A percentile compares a stretch with the other conserved stretches of the same genome.
phyloP scores from a whole-genome alignment of 2,888 invertebrate species.

The Plebejus argus region DNA sequence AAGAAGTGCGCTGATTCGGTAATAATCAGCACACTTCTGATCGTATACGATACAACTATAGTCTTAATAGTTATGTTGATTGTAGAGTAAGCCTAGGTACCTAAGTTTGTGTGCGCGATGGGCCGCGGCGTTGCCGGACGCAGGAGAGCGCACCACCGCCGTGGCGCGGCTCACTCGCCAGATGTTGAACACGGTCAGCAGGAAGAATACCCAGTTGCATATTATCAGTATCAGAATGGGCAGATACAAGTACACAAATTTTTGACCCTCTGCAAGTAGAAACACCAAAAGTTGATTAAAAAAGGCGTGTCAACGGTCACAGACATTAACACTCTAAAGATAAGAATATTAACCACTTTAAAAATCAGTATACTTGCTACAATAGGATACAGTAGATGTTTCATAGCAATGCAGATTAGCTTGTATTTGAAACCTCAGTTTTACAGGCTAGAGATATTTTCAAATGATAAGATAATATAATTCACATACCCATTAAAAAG shows the following conservation, averaged over 20 bases:
- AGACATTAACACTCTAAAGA: too few species aligned
- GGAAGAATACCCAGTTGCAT: conserved; percentile 65
- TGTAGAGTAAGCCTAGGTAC: conserved; percentile 44
- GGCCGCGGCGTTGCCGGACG: conserved; percentile 61
- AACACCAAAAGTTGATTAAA: background rate
- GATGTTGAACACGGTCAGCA: conserved; percentile 70
- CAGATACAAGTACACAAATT: conserved; percentile 61
- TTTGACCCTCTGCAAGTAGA: conserved; percentile 54
- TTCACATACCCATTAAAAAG: conserved; percentile 57
- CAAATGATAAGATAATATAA: background rate
- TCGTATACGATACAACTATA: too few species aligned
- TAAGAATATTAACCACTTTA: too few species aligned
- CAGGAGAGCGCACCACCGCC: conserved; percentile 41
- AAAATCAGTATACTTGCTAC: too few species aligned
- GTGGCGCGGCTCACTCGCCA: conserved; percentile 63
- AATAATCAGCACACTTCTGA: too few species aligned
- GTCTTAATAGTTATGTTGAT: too few species aligned
- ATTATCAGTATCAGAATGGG: conserved; percentile 67
- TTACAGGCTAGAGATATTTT: background rate
- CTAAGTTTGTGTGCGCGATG: conserved; percentile 60
- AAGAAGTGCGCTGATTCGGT: too few species aligned
- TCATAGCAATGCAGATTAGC: too few species aligned
- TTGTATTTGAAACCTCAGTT: too few species aligned
- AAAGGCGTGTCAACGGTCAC: background rate
- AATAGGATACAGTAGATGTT: background rate